These are phyloP conservation scores for Ochropleura plecta DNA, from an alignment of 2,888 invertebrate genomes.

Conservation along the genomic window DNA sequence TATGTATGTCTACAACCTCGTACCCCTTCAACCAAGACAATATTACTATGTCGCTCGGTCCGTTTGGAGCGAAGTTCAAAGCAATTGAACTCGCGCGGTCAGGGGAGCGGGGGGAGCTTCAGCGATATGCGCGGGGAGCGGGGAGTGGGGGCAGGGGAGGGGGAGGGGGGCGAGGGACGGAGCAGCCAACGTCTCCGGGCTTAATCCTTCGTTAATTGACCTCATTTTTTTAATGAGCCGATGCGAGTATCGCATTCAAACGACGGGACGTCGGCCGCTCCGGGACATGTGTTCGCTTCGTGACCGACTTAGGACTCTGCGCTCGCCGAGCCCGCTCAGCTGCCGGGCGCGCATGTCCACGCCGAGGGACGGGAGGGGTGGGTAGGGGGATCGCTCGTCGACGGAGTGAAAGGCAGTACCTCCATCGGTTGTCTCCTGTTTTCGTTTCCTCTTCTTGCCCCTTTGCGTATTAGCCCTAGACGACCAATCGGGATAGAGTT, in stretches of 20 bases:
- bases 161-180: conserved; percentile 69
- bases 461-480: conserved; percentile 99
- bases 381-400: conserved; percentile 72
- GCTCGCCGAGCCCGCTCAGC: conserved; percentile 50
- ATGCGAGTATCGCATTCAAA: conserved; percentile 72
- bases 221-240: conserved; percentile 85
- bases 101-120: conserved; percentile 60
- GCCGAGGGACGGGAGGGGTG: conserved; percentile 52
- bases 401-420: conserved; percentile 93
- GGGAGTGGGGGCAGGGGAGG: conserved; percentile 59
- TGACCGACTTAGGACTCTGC: conserved; percentile 69
- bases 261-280: conserved; percentile 81
- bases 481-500: conserved; percentile 99
- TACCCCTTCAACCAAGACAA: conserved; percentile 89
- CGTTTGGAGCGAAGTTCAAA: conserved; percentile 80
- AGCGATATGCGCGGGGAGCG: conserved; percentile 61
- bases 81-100: conserved; percentile 84
- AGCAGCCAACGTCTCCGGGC: conserved; percentile 83
- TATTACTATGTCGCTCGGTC: conserved; percentile 85
- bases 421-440: conserved; percentile 99
- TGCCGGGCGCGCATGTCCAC: conserved; percentile 45
- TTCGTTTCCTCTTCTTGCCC: conserved; percentile 99
- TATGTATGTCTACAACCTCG: conserved; percentile 86
- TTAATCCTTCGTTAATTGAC: conserved; percentile 88
- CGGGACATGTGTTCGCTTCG: conserved; percentile 70